A percentile compares a stretch with the other conserved stretches of the same genome.
These are phyloP conservation scores for Euproctis similis DNA, from an alignment of 2,888 invertebrate species.

Conservation along the genomic window DNA sequence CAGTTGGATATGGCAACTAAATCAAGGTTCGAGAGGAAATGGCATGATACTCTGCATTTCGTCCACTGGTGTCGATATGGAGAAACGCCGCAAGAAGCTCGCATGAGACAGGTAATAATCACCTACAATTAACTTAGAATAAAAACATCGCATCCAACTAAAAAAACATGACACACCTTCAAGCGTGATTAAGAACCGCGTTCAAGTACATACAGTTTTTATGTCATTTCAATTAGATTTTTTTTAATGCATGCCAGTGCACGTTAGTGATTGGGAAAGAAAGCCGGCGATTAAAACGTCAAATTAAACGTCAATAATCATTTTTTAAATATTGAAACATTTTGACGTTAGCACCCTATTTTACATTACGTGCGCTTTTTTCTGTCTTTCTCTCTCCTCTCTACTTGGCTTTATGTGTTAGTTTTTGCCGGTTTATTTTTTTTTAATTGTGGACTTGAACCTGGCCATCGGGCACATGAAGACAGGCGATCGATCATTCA, in stretches of 20 bases:
- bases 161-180: constrained; percentile 6
- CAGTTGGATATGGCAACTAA: constrained; percentile 76
- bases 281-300: constrained; percentile 44
- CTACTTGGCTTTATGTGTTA: constrained; percentile 53
- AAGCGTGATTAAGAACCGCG: constrained; percentile 3
- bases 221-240: constrained; percentile 35
- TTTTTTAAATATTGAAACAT: constrained; percentile 11
- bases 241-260: constrained; percentile 35
- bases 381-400: too few species aligned
- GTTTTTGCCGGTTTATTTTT: constrained; percentile 34
- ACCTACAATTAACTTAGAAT: constrained; percentile 11
- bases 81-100: constrained; percentile 79
- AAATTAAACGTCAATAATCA: too few species aligned
- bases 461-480: constrained; percentile 35
- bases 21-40: constrained; percentile 77
- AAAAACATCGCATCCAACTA: constrained; percentile 7
- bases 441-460: constrained; percentile 32
- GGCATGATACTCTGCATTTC: constrained; percentile 81
- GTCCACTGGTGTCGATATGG: constrained; percentile 84
- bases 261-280: constrained; percentile 29
- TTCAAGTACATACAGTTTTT: constrained; percentile 10
- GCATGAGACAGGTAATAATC: constrained; percentile 79
- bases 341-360: constrained; percentile 37
- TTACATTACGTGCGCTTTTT: constrained; percentile 28
- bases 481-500: constrained; percentile 45